Conservation (phyloP, 1,140 invertebrate genomes). For the Megalonaias nervosa region DNA sequence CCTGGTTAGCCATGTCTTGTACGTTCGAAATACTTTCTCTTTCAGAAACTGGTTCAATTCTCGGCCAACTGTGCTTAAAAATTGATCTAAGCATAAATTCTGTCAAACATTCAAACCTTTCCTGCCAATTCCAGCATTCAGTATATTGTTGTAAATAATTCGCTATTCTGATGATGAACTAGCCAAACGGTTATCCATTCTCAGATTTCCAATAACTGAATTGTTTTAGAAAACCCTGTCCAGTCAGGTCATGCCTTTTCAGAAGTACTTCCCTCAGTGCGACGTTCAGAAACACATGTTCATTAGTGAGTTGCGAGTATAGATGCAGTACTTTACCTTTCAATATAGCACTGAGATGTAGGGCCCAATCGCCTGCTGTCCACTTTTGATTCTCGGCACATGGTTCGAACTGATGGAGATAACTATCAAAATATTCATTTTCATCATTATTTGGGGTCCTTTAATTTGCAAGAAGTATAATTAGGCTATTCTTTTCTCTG, state of each 20-base stretch:
- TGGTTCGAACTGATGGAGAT: slow-evolving; percentile 8
- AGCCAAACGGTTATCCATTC: background rate
- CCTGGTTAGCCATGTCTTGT: background rate
- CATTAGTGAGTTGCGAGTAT: slow-evolving; percentile 2
- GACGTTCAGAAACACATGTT: background rate
- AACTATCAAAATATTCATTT: too few species aligned
- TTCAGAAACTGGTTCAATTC: background rate
- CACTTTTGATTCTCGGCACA: slow-evolving; percentile 9
- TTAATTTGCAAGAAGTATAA: too few species aligned
- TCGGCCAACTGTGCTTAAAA: background rate
- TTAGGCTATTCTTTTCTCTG: too few species aligned
- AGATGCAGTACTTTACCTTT: slow-evolving; percentile 21
- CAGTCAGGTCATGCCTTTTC: slow-evolving; percentile 8
- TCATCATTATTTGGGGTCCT: too few species aligned
- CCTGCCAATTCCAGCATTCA: background rate
- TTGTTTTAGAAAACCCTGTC: slow-evolving; percentile 7
- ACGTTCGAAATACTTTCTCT: background rate
- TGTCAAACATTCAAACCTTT: background rate
- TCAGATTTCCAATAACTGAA: slow-evolving; percentile 7
- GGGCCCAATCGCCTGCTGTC: background rate
- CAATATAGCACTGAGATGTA: slow-evolving; percentile 10
- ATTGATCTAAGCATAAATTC: background rate
- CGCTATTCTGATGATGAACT: background rate
- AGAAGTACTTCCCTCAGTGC: slow-evolving; percentile 14
- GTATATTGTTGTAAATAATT: background rate